These are phyloP conservation scores for Melanotaenia trifasciata DNA, from an alignment of 2,797 vertebrate genomes.

Conservation along the genomic window DNA sequence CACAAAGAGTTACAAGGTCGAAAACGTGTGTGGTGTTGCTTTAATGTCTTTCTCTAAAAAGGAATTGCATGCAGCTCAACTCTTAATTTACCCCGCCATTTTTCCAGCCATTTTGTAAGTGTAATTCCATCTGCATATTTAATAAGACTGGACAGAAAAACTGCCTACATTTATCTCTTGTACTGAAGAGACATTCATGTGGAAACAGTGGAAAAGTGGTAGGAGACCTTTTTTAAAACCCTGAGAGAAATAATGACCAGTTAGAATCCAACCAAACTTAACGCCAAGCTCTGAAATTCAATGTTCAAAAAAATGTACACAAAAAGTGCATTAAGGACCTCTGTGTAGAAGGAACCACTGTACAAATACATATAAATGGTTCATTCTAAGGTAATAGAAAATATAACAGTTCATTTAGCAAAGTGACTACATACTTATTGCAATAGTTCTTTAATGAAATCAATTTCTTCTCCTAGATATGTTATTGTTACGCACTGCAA, in stretches of 20 bases:
- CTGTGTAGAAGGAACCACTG: background rate
- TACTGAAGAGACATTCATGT: background rate
- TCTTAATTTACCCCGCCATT: too few relatives aligned
- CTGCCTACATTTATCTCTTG: too few relatives aligned
- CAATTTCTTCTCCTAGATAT: background rate
- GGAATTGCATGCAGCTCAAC: too few relatives aligned
- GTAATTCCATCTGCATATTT: too few relatives aligned
- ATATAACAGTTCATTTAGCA: background rate
- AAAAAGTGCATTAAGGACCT: too few relatives aligned
- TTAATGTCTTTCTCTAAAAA: too few relatives aligned
- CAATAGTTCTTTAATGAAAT: background rate
- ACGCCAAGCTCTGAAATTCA: background rate
- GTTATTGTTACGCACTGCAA: background rate
- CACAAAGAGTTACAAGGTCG: too few relatives aligned
- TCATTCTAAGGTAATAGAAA: background rate
- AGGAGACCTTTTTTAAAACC: too few relatives aligned
- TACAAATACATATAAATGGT: background rate
- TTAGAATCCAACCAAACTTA: too few relatives aligned
- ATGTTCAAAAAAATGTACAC: background rate
- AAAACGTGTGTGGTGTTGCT: too few relatives aligned
- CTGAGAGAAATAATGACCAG: background rate
- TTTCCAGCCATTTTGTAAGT: too few relatives aligned
- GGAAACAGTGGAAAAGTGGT: background rate
- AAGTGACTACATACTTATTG: background rate
- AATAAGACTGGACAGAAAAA: too few relatives aligned